A percentile compares a stretch with the other conserved stretches of the same genome.
Conservation (phyloP, 2,888 invertebrate species). For the Amorpha juglandis region DNA sequence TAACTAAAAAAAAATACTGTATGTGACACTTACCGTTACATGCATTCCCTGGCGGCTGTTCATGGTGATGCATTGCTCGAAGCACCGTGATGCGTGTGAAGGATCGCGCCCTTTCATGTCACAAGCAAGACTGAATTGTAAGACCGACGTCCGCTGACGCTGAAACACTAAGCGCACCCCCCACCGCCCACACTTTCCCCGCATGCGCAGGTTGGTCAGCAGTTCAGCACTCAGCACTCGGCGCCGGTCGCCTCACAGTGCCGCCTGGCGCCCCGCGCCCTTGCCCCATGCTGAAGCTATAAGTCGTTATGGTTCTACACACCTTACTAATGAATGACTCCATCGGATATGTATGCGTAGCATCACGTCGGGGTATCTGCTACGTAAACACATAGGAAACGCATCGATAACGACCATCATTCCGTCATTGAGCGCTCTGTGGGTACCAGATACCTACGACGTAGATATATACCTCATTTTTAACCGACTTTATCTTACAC, state of each 20-base stretch:
- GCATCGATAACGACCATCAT: background rate
- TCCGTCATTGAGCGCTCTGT: background rate
- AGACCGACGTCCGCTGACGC: slow-evolving; percentile 56
- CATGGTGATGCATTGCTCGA: slow-evolving; percentile 89
- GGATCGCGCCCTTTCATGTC: slow-evolving; percentile 84
- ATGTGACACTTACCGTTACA: slow-evolving; percentile 74
- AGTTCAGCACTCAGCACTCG: background rate
- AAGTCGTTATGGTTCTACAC: slow-evolving; percentile 16
- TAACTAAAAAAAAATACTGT: background rate
- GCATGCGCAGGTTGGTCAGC: slow-evolving; percentile 62
- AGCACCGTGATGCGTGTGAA: slow-evolving; percentile 83
- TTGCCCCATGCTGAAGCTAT: slow-evolving; percentile 6
- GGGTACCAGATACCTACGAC: background rate
- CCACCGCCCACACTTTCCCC: slow-evolving; percentile 47
- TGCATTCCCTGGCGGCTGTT: slow-evolving; percentile 86
- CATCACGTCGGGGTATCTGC: background rate
- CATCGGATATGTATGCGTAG: slow-evolving; percentile 9
- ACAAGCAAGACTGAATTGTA: slow-evolving; percentile 81
- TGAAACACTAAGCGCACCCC: slow-evolving; percentile 69
- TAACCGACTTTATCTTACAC: background rate
- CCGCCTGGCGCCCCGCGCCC: no score
- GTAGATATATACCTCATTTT: no score
- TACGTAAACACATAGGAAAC: slow-evolving; percentile 6
- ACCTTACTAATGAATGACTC: slow-evolving; percentile 36
- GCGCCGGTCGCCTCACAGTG: no score